These are phyloP conservation scores for Dexiosoma caninum DNA, from an alignment of 2,888 invertebrate genomes.

Conservation along the genomic window DNA sequence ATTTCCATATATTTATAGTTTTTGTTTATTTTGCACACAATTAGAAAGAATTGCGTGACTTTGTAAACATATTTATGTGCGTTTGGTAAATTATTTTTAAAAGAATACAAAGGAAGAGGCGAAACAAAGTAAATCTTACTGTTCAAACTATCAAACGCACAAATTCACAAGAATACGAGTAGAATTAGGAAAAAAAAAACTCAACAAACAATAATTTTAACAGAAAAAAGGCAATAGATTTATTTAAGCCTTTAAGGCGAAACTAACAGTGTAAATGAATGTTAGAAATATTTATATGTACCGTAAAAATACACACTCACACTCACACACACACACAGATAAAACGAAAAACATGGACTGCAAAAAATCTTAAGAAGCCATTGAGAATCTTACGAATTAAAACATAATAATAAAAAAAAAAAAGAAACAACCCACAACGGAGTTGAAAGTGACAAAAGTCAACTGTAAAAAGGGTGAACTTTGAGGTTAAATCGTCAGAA, in stretches of 20 bases:
- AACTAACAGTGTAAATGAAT: conserved; percentile 48
- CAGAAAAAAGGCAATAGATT: conserved; percentile 24
- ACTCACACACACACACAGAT: not conserved
- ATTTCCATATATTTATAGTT: conserved; percentile 18
- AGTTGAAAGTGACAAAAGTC: conserved; percentile 66
- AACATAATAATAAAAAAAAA: no score
- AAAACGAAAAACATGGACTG: not conserved
- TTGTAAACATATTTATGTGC: conserved; percentile 12
- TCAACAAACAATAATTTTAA: not conserved
- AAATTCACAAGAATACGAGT: not conserved
- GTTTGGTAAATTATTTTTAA: not conserved
- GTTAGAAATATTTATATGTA: conserved; percentile 32
- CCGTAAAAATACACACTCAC: conserved; percentile 10
- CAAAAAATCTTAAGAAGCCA: not conserved
- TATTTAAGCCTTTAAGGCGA: conserved; percentile 55
- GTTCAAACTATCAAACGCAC: not conserved
- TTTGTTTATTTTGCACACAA: conserved; percentile 5
- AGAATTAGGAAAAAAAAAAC: not conserved
- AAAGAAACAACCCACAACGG: not conserved
- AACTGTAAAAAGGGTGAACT: conserved; percentile 64
- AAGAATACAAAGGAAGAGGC: not conserved
- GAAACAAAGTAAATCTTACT: not conserved
- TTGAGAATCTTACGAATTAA: no score
- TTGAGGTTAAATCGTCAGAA: conserved; percentile 66
- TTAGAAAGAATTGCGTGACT: conserved; percentile 55